Evolutionary conservation across 2,888 invertebrate species (phyloP).

Genomic region (Lathronympha strigana): DNA sequence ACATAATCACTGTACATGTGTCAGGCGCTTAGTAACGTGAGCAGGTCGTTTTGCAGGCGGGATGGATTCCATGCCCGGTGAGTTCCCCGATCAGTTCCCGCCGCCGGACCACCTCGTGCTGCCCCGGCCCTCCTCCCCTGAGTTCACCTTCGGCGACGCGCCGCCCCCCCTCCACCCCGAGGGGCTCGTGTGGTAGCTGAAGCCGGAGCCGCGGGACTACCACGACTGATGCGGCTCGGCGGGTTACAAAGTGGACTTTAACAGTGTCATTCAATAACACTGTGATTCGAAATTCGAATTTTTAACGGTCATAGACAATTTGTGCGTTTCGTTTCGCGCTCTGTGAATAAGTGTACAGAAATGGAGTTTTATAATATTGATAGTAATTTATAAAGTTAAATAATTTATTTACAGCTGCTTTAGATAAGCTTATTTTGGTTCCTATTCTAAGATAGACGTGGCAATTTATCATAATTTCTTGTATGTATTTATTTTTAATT

Average conservation of each 20-base stretch:
- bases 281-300: conserved; percentile 44
- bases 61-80: conserved; percentile 84
- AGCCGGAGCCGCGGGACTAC: conserved; percentile 85
- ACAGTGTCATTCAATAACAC: conserved; percentile 55
- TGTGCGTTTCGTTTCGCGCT: conserved; percentile 42
- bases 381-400: conserved; percentile 68
- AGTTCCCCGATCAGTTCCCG: conserved; percentile 83
- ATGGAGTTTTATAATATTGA: conserved; percentile 62
- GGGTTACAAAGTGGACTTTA: conserved; percentile 76
- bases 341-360: conserved; percentile 71
- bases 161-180: conserved; percentile 80
- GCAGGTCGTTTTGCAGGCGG: conserved; percentile 92
- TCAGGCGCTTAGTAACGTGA: conserved; percentile 79
- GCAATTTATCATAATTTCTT: conserved; percentile 57
- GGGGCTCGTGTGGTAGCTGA: conserved; percentile 84
- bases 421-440: conserved; percentile 73
- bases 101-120: conserved; percentile 87
- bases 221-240: conserved; percentile 84
- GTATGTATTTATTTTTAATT: conserved; percentile 72
- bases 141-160: conserved; percentile 86
- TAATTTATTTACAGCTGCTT: conserved; percentile 75
- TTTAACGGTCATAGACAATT: conserved; percentile 39
- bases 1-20: conserved; percentile 28
- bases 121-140: conserved; percentile 90
- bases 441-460: conserved; percentile 79